phyloP scores from a whole-genome alignment of 2,888 invertebrate genomes.

The Protodeltote pygarga region DNA sequence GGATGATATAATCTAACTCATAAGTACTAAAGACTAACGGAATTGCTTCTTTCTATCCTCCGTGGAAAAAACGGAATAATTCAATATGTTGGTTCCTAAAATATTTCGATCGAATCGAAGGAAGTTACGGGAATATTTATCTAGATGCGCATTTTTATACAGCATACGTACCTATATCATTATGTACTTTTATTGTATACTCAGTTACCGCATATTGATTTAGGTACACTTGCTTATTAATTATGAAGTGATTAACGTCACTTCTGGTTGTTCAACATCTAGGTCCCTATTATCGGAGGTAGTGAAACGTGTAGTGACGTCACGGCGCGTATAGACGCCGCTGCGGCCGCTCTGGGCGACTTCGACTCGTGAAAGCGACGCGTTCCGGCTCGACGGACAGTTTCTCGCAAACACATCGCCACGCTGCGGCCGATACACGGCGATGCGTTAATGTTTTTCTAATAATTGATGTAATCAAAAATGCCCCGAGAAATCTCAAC shows the following conservation, averaged over 20 bases:
- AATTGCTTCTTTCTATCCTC: too few relatives aligned
- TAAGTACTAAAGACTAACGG: too few relatives aligned
- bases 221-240: slow-evolving; percentile 6
- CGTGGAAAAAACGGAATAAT: too few relatives aligned
- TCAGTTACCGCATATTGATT: not conserved
- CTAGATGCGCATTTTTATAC: too few relatives aligned
- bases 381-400: slow-evolving; percentile 78
- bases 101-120: not conserved
- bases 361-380: slow-evolving; percentile 70
- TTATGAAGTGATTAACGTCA: slow-evolving; percentile 21
- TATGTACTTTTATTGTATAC: too few relatives aligned
- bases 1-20: too few relatives aligned
- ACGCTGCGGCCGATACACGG: slow-evolving; percentile 47
- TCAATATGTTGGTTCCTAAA: not conserved
- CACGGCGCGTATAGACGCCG: slow-evolving; percentile 56
- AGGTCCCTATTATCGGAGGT: slow-evolving; percentile 42
- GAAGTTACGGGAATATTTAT: not conserved
- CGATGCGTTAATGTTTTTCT: slow-evolving; percentile 42
- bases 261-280: slow-evolving; percentile 44
- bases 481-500: slow-evolving; percentile 20
- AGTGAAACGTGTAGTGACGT: slow-evolving; percentile 77
- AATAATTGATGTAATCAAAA: slow-evolving; percentile 36
- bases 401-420: slow-evolving; percentile 67
- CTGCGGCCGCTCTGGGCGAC: slow-evolving; percentile 47
- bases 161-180: too few relatives aligned